Evolutionary conservation across 2,888 invertebrate species (phyloP).

Genomic region (Bugula neritina): DNA sequence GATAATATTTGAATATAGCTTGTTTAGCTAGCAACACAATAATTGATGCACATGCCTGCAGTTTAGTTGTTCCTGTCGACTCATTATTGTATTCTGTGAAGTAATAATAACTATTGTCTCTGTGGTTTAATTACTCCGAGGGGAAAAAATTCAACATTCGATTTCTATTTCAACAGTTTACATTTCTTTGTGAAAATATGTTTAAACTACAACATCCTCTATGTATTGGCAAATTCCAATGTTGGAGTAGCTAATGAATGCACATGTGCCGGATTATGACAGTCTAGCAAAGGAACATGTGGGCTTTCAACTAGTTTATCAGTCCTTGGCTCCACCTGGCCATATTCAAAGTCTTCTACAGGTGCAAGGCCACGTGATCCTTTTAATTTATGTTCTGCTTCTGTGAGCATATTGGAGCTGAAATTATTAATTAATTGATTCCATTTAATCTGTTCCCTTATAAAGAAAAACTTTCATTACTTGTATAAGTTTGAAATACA

Average conservation of each 20-base stretch:
- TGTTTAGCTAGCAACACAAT: background rate
- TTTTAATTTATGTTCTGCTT: constrained; percentile 20
- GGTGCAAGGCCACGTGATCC: background rate
- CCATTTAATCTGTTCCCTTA: background rate
- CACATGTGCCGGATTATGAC: constrained; percentile 17
- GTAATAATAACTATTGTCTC: constrained; percentile 22
- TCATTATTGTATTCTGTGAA: constrained; percentile 15
- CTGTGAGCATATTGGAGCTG: too few relatives aligned
- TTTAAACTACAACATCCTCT: background rate
- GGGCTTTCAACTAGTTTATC: background rate
- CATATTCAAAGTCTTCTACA: background rate
- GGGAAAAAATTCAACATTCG: background rate
- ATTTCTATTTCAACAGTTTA: constrained; percentile 7
- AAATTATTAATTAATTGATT: background rate
- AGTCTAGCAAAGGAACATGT: constrained; percentile 1
- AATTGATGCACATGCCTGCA: background rate
- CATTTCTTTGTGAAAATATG: constrained; percentile 22
- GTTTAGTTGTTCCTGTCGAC: background rate
- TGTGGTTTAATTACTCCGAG: constrained; percentile 19
- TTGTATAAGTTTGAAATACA: too few relatives aligned
- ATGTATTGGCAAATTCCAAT: background rate
- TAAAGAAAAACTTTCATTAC: too few relatives aligned
- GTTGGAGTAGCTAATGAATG: background rate
- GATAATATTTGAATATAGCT: background rate
- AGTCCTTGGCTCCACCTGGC: constrained; percentile 24